Base-by-base conservation (phyloP, 2,888 invertebrate genomes). In the Macaria liturata region DNA sequence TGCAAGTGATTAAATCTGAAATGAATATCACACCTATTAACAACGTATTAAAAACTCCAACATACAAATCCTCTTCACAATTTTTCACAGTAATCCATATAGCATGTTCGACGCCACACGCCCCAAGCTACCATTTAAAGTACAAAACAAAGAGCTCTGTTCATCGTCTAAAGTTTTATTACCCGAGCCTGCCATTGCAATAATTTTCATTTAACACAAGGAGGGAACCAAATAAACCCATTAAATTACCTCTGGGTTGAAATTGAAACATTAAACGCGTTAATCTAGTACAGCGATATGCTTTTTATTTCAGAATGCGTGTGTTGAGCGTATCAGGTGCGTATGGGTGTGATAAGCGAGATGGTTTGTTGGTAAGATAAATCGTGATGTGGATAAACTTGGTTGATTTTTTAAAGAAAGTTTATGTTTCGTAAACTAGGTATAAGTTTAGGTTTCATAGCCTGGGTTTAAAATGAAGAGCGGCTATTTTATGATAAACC, bases 211-310 rank as follows among this genome's bases (percentile, higher is more conserved):
- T 81, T 80, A 78, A 76, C 83, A 79, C 79, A 76, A 70, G 68
- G 61, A 39, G 64, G 56, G 65, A 73, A 84, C 76, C 61, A 69
- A 76, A 82, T 74, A 83, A 80, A 78, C 76, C 80, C 84, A 83
- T 86, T 85, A 80, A 72, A 66, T 64, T 70, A 67, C 72, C 59
- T 58, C 61, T 56, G 63, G 55, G 72, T 74, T 71, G 77, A 74
- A 81, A 85, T 85, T 86, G 81, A 81, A 80, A 81, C 72, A 77
- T 83, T 81, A 83, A 83, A 84, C 79, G 81, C 70, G 69, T 74
- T 79, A 76, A 69, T 74, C 71, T 68, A 70, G 68, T 72, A 84
- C 86, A 87, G 63, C 68, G 72, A 69, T 80, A 80, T 74, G 86
- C 87, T 88, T 84, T 86, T 85, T 83, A 81, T 80, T 80, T 78